Evolutionary conservation across 2,797 vertebrate genomes (phyloP).

Genomic region (Cyprinella venusta): DNA sequence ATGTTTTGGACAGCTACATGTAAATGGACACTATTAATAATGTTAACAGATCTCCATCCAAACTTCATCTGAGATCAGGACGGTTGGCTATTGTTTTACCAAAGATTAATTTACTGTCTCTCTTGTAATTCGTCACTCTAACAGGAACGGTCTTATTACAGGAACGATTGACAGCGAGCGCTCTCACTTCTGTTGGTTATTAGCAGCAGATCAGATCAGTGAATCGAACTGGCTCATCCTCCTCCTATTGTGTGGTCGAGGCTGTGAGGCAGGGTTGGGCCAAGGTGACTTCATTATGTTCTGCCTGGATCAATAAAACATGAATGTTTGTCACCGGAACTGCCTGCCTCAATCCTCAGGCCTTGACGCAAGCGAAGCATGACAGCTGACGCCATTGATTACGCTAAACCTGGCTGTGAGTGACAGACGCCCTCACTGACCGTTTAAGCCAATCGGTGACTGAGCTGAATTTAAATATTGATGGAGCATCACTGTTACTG

Average conservation of each 20-base stretch:
- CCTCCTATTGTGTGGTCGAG: not conserved
- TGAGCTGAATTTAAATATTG: constrained; percentile 19
- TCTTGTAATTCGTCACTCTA: constrained; percentile 24
- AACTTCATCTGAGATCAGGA: constrained; percentile 31
- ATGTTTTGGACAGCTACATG: not conserved
- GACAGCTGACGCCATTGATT: constrained; percentile 51
- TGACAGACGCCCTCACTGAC: constrained; percentile 25
- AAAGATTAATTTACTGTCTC: constrained; percentile 34
- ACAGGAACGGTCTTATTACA: constrained; percentile 24
- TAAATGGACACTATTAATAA: not conserved
- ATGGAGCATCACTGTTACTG: constrained; percentile 23
- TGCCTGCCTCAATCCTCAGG: constrained; percentile 15
- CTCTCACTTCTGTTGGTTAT: constrained; percentile 29
- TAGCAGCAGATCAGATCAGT: constrained; percentile 22
- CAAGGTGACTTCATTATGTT: constrained; percentile 49
- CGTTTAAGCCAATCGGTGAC: constrained; percentile 4
- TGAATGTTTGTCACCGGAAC: constrained; percentile 41
- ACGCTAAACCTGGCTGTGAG: constrained; percentile 44
- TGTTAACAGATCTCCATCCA: not conserved
- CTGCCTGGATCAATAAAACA: constrained; percentile 50
- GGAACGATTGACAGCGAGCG: constrained; percentile 7
- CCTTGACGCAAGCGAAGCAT: constrained; percentile 41
- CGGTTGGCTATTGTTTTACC: not conserved
- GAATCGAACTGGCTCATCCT: constrained; percentile 13
- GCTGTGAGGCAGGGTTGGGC: constrained; percentile 25